phyloP scores from a whole-genome alignment of 2,113 vertebrate species.

The Gopherus flavomarginatus region DNA sequence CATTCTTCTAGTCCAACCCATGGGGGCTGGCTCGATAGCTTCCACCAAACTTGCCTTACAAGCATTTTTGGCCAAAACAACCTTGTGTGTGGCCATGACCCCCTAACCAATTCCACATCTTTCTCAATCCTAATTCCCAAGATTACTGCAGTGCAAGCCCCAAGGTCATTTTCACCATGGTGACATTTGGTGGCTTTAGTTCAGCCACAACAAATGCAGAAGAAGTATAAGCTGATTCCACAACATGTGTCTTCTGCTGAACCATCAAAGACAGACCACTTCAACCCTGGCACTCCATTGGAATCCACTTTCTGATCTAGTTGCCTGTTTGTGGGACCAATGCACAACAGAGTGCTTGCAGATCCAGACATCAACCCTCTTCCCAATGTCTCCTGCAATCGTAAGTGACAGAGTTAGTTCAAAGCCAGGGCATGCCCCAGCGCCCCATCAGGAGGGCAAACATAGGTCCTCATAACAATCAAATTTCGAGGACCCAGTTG shows the following conservation, averaged over 20 bases:
- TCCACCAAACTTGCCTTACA: background rate
- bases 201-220: background rate
- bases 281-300: constrained; percentile 51
- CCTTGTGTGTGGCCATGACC: background rate
- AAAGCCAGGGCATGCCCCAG: too few relatives aligned
- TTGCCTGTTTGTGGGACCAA: background rate
- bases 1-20: background rate
- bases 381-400: too few relatives aligned
- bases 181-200: constrained; percentile 31
- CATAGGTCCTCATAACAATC: background rate
- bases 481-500: background rate
- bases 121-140: constrained; percentile 42
- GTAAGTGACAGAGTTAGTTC: too few relatives aligned
- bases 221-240: background rate
- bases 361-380: too few relatives aligned
- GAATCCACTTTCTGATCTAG: constrained; percentile 29
- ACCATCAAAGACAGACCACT: background rate
- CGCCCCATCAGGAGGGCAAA: too few relatives aligned
- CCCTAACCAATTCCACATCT: background rate
- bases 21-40: too few relatives aligned
- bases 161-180: background rate
- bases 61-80: background rate
- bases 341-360: background rate
- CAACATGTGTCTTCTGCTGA: background rate
- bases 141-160: background rate